These are phyloP conservation scores for Eupithecia inturbata DNA, from an alignment of 2,888 invertebrate genomes.

Conservation along the genomic window DNA sequence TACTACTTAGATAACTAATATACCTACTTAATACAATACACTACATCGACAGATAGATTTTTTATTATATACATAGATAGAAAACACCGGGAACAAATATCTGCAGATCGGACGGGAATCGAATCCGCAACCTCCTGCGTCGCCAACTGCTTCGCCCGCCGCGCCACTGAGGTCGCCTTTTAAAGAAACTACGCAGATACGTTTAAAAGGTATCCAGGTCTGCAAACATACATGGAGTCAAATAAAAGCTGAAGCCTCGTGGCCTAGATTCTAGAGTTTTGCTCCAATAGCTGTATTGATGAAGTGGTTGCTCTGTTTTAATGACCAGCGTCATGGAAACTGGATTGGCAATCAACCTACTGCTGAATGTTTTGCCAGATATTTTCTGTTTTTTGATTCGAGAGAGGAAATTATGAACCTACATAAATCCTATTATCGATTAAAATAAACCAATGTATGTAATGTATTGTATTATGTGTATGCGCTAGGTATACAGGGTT, in stretches of 20 bases:
- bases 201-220: neutral
- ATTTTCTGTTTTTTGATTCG: neutral
- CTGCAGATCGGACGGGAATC: no score
- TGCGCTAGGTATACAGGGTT: no score
- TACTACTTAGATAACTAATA: no score
- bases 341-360: conserved; percentile 5
- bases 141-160: no score
- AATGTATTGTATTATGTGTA: no score
- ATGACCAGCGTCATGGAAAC: conserved; percentile 11
- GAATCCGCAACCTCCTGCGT: no score
- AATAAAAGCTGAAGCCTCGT: conserved; percentile 13
- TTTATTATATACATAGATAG: no score
- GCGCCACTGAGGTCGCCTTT: no score
- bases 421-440: neutral
- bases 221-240: neutral
- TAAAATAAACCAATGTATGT: no score
- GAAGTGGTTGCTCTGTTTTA: conserved; percentile 31
- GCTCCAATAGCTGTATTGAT: conserved; percentile 36
- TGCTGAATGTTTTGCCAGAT: neutral
- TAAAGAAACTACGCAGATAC: neutral
- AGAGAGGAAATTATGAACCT: neutral
- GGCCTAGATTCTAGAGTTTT: conserved; percentile 40
- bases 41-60: no score
- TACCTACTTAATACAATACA: no score
- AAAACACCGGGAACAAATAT: no score